Base-by-base conservation (phyloP, 2,797 vertebrate species). In the Urosaurus nigricauda region DNA sequence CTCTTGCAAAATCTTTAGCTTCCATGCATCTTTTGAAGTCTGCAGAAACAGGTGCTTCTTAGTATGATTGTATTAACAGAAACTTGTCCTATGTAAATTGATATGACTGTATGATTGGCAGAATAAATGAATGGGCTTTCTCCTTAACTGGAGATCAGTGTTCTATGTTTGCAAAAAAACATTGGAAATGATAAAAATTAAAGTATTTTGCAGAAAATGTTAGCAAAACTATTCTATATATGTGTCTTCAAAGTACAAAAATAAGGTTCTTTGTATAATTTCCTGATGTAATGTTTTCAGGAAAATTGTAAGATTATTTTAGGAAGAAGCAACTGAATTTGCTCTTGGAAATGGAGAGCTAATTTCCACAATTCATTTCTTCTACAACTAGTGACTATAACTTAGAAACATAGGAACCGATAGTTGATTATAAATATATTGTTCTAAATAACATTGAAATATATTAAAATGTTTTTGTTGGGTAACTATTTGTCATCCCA, bases 381-480 rank as follows among this genome's bases (percentile, higher is more conserved):
- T 53, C 71, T 79, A 91, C 60, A 82, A 14, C 29, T 63, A 17
- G 71, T 84, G 35, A 43, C 26, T n/a, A n/a, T 56, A 70, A 32
- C 35, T 51, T 68, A 6, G 32, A 68, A 53, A 88, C 0, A 26
- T 0, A 0, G 68, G 26, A 92, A 2, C 40, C 43, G 51, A 43
- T 60, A 79, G 40, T 47, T 88, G 1, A 80, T 6, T 73, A 0
- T 82, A 35, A 51, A 68, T 73, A 75, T 82, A 71, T 88, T 88
- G 53, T 60, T 79, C 89, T 90, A 82, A 73, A n/a, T 90, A 85
- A 60, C 35, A 65, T 11, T 9, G 75, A 9, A 88, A 40, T 82
- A 88, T 11, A 0, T 81, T 37, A 85, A 86, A 17, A 79, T 89
- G 87, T 92, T 90, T 92, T 90, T 24, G 83, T 93, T 63, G 90